phyloP scores from a whole-genome alignment of 2,113 vertebrate genomes.

The Poeciliopsis retropinna region DNA sequence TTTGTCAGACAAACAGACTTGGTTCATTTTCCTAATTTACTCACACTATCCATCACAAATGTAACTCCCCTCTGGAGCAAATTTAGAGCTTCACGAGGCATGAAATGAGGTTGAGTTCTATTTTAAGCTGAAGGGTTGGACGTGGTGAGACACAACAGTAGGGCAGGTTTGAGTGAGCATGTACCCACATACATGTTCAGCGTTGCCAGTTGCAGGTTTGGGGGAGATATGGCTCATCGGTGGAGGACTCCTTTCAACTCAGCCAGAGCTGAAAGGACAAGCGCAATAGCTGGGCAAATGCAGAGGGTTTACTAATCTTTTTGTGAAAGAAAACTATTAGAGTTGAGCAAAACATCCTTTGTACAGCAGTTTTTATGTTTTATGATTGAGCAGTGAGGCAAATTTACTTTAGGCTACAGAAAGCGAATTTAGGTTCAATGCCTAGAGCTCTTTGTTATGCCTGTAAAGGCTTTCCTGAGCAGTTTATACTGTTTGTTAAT shows the following conservation, averaged over 20 bases:
- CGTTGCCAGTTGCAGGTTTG: slow-evolving; percentile 24
- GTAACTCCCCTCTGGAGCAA: slow-evolving; percentile 54
- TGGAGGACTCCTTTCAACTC: slow-evolving; percentile 39
- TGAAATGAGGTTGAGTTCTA: slow-evolving; percentile 71
- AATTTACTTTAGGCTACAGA: background rate
- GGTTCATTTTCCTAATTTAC: slow-evolving; percentile 52
- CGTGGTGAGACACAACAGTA: slow-evolving; percentile 30
- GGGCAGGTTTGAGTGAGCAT: slow-evolving; percentile 46
- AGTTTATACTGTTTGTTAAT: background rate
- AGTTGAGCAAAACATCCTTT: background rate
- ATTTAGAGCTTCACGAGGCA: slow-evolving; percentile 64
- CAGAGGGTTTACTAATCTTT: background rate
- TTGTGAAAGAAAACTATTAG: background rate
- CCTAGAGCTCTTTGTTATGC: background rate
- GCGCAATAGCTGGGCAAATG: slow-evolving; percentile 5
- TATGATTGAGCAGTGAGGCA: background rate
- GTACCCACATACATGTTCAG: slow-evolving; percentile 11
- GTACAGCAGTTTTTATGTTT: background rate
- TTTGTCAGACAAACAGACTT: slow-evolving; percentile 60
- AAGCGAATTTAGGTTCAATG: background rate
- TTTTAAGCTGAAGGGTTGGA: slow-evolving; percentile 58
- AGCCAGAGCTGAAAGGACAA: slow-evolving; percentile 25
- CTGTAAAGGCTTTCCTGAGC: background rate
- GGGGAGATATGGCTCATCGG: slow-evolving; percentile 13
- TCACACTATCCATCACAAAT: slow-evolving; percentile 51